A percentile compares a stretch with the other conserved stretches of the same genome.
Evolutionary conservation across 2,797 vertebrate genomes (phyloP).

Genomic region (Falco concolor): DNA sequence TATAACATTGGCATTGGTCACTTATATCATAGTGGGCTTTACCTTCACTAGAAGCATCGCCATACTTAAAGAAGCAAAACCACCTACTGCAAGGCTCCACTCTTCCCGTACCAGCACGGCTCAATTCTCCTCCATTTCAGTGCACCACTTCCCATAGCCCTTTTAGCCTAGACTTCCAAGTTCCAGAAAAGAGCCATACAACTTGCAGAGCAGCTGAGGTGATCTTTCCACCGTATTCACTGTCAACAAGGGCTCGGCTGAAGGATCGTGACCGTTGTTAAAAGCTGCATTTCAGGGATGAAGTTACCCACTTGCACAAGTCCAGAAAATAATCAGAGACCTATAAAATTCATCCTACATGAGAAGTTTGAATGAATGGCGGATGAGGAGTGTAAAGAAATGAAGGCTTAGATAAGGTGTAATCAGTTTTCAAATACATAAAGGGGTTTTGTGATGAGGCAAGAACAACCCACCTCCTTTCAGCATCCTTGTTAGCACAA

Average conservation of each 20-base stretch:
- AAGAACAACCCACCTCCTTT: not conserved
- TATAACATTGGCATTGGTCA: not conserved
- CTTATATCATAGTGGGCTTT: not conserved
- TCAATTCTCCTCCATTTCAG: not conserved
- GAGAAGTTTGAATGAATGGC: not conserved
- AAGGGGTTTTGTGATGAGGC: not conserved
- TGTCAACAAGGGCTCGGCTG: not conserved
- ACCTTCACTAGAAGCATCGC: not conserved
- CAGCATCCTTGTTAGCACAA: not conserved
- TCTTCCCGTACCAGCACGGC: not conserved
- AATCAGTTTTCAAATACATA: not conserved
- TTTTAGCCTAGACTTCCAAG: not conserved
- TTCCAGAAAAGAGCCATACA: not conserved
- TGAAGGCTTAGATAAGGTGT: not conserved
- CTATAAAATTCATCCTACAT: not conserved
- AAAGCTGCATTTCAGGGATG: not conserved
- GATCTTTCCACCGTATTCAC: not conserved
- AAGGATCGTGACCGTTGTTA: not conserved
- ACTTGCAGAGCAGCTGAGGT: not conserved
- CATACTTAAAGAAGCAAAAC: not conserved
- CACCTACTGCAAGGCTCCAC: not conserved
- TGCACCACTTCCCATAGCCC: not conserved
- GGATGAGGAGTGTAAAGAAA: not conserved
- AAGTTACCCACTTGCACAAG: not conserved
- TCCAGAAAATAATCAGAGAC: not conserved